Base-by-base conservation (phyloP, 2,797 vertebrate genomes). In the Poliocrania exsul region DNA sequence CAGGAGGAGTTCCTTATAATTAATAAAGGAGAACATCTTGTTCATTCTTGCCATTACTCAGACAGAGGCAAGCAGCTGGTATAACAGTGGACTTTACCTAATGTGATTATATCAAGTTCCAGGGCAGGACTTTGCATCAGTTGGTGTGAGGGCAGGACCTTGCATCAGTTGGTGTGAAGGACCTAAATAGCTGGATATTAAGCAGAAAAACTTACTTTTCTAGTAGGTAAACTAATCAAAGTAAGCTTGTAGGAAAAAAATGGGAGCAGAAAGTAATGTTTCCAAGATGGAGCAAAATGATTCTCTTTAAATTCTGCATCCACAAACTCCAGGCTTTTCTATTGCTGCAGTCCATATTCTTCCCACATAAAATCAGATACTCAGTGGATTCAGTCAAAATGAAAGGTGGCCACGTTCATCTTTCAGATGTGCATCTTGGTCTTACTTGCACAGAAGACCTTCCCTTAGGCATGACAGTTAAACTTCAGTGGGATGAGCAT, bases 1-100 rank as follows among this genome's bases (percentile, higher is more conserved):
- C 72, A 74, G 81, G 75, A 87, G 86, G 69, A 72, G 46, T 11
- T 17, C 53, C 58, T 92, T 81, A 31, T 31, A 81, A 93, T 92
- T 90, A 87, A 70, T 70, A 21, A 90, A 78, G 56, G n/a, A 75
- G 40, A 75, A 70, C 47, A 49, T 72, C 51, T 83, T 66, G 31
- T 72, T 86, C 80, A 66, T 95, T 86, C 62, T 88, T 90, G 51
- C 19, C 51, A 28, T 88, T 38, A 3, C 65, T 88, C 9, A 72
- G 74, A 46, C 5, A n/a, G 44, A 92, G 47, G 11, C 25, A 81
- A 78, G 49, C 72, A 93, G 81, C 61, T 90, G 75, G 8, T 78
- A 13, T 37, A 50, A 51, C 4, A 3, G 19, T 23, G 35, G 18
- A 28, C 4, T 88, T 85, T 83, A 86, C 38, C 62, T 71, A 15